Evolutionary conservation across 2,888 invertebrate genomes (phyloP).

Genomic region (Sinohyriopsis cumingii): DNA sequence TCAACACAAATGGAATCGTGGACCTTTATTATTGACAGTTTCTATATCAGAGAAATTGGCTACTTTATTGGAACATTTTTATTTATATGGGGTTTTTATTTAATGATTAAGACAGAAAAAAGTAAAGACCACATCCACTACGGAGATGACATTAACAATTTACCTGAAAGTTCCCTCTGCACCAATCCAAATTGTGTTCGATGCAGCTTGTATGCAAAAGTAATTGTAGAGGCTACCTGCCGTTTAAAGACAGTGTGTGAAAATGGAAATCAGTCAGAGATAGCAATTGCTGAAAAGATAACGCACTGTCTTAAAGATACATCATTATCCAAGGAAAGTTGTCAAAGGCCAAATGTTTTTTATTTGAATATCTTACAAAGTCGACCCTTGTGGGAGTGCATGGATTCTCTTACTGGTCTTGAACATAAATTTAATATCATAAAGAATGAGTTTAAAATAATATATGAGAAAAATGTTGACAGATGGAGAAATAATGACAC

Average conservation of each 20-base stretch:
- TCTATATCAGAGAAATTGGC: too few species aligned
- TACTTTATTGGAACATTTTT: too few species aligned
- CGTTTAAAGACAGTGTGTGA: slow-evolving; percentile 7
- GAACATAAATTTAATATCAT: slow-evolving; percentile 21
- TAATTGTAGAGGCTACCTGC: slow-evolving; percentile 5
- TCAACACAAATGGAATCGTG: too few species aligned
- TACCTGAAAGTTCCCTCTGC: slow-evolving; percentile 17
- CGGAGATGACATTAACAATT: too few species aligned
- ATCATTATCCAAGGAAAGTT: background rate
- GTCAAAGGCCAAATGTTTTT: slow-evolving; percentile 42
- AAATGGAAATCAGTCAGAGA: slow-evolving; percentile 9
- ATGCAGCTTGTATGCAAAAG: slow-evolving; percentile 39
- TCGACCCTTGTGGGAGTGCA: slow-evolving; percentile 15
- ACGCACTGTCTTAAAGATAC: background rate
- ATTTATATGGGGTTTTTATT: too few species aligned
- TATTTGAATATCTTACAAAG: slow-evolving; percentile 13
- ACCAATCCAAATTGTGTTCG: slow-evolving; percentile 51
- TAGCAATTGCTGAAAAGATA: background rate
- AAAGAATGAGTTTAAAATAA: slow-evolving; percentile 31
- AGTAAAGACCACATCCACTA: too few species aligned
- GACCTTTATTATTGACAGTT: too few species aligned
- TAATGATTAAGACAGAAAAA: too few species aligned
- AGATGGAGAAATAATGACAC: slow-evolving; percentile 61
- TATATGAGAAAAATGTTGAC: slow-evolving; percentile 9
- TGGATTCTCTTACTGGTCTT: slow-evolving; percentile 8